Evolutionary conservation across 2,888 invertebrate species (phyloP).

Genomic region (Plebejus anna): DNA sequence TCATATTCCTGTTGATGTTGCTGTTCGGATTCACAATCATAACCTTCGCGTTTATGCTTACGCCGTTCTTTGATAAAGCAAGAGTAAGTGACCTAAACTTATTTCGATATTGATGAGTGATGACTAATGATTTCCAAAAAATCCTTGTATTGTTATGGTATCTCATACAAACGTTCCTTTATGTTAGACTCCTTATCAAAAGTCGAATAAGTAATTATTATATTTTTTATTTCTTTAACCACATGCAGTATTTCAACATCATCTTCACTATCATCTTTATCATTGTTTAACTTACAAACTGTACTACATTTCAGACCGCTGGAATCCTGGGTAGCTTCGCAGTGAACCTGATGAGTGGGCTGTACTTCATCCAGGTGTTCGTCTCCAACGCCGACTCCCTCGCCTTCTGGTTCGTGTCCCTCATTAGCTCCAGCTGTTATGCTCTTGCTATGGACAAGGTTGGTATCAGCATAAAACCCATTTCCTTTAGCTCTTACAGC

Average conservation of each 20-base stretch:
- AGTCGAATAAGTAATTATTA: no score
- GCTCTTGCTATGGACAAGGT: constrained; percentile 93
- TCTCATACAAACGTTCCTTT: no score
- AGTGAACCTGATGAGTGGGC: constrained; percentile 86
- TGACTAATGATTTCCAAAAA: no score
- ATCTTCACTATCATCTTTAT: not conserved
- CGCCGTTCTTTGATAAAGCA: constrained; percentile 91
- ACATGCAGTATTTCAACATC: not conserved
- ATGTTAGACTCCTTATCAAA: no score
- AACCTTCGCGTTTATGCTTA: constrained; percentile 90
- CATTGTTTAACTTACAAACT: not conserved
- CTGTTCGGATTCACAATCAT: constrained; percentile 90
- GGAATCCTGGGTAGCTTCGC: constrained; percentile 89
- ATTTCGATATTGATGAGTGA: no score
- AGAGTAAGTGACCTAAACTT: constrained; percentile 77
- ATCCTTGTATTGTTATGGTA: no score
- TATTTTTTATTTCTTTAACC: not conserved
- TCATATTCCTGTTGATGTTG: constrained; percentile 88
- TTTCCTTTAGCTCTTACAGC: not conserved
- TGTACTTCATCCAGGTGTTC: constrained; percentile 90
- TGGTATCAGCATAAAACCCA: not conserved
- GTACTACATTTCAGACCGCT: constrained; percentile 80
- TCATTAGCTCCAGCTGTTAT: constrained; percentile 90
- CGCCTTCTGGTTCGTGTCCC: constrained; percentile 87
- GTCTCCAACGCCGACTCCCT: constrained; percentile 84